These are phyloP conservation scores for Zygogramma bicolorata DNA, from an alignment of 2,888 invertebrate species.

Conservation along the genomic window DNA sequence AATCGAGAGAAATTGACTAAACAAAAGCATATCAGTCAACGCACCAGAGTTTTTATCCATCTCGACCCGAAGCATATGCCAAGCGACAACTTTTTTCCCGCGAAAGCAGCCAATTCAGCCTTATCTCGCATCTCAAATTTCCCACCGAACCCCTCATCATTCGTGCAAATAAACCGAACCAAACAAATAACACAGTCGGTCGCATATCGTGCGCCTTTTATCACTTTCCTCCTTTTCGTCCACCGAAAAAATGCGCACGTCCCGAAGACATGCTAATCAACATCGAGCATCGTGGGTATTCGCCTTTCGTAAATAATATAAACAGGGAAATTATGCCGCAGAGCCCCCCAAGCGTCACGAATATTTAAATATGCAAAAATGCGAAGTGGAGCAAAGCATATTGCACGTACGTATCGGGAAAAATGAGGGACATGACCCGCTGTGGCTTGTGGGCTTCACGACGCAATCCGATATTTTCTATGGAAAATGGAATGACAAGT, in stretches of 20 bases:
- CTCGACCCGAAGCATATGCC: no score
- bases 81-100: no score
- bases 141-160: background rate
- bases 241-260: slow-evolving; percentile 11
- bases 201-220: background rate
- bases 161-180: background rate
- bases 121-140: background rate
- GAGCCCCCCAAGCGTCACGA: slow-evolving; percentile 41
- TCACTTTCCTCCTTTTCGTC: slow-evolving; percentile 15
- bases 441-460: slow-evolving; percentile 37
- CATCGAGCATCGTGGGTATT: slow-evolving; percentile 35
- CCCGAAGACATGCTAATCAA: slow-evolving; percentile 32
- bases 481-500: slow-evolving; percentile 9
- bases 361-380: slow-evolving; percentile 41
- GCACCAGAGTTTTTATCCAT: no score
- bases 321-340: slow-evolving; percentile 37
- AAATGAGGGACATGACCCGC: slow-evolving; percentile 25
- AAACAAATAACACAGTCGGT: background rate
- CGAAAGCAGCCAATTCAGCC: background rate
- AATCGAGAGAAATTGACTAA: no score
- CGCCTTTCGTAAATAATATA: slow-evolving; percentile 31
- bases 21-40: no score
- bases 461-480: slow-evolving; percentile 30
- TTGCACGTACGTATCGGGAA: slow-evolving; percentile 19
- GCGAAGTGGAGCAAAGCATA: slow-evolving; percentile 41